phyloP scores from a whole-genome alignment of 2,888 invertebrate species.

The Coremacera marginata region DNA sequence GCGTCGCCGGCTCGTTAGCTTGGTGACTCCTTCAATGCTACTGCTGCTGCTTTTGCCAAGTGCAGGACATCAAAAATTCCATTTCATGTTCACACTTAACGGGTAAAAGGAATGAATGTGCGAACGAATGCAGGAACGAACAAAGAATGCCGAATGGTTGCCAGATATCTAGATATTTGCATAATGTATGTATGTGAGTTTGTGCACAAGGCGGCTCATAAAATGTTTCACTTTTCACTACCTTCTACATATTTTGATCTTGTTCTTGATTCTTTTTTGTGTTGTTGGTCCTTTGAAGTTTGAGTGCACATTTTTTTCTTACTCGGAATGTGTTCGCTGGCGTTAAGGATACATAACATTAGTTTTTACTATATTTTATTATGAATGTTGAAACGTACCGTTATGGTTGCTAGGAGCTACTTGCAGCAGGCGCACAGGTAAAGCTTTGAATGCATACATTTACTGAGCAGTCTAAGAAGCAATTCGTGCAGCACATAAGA shows the following conservation, averaged over 20 bases:
- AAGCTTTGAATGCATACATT: too few relatives aligned
- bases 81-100: conserved; percentile 17
- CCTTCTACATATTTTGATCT: not conserved
- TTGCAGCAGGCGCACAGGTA: too few relatives aligned
- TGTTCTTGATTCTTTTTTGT: not conserved
- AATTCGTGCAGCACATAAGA: too few relatives aligned
- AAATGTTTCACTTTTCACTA: conserved; percentile 18
- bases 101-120: not conserved
- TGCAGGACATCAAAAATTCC: conserved; percentile 22
- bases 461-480: too few relatives aligned
- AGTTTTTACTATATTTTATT: not conserved
- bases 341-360: not conserved
- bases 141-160: not conserved
- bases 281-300: not conserved
- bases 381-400: too few relatives aligned
- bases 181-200: not conserved
- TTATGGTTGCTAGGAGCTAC: too few relatives aligned
- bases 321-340: conserved; percentile 7
- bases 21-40: not conserved
- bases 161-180: conserved; percentile 19
- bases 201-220: conserved; percentile 1
- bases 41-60: not conserved
- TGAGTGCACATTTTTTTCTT: not conserved
- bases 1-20: not conserved
- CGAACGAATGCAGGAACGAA: not conserved